Base-by-base conservation (phyloP, 2,888 invertebrate species). In the Lysandra coridon region DNA sequence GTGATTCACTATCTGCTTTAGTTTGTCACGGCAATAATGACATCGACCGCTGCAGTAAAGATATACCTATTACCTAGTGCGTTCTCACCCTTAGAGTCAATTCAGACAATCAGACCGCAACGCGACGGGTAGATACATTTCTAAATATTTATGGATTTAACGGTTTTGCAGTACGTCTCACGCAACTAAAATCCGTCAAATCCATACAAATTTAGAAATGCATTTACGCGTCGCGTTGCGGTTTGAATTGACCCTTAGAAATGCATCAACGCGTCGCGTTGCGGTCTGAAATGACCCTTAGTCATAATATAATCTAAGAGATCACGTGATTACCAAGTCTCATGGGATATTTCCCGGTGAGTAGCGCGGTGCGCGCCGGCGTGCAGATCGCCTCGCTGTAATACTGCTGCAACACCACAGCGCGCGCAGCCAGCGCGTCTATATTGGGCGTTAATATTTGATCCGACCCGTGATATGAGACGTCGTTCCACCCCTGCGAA, bases 391-490 rank as follows among this genome's bases (percentile, higher is more conserved):
- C 97, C 83, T 97, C 96, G 0, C 97, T 97, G 88, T 99, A 99
- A 86, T 98, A 97, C 85, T 97, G 97, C 88, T 98, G 97, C 49
- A 99, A 92, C 80, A 98, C 97, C 33, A 98, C 96, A 3, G 98
- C 98, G 86, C 97, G 96, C 87, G 97, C 97, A 0, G 97, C 98
- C 82, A 99, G 87, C 0, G 97, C 96, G 89, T 99, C 98, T 80
- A 99, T 97, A 88, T 99, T 98, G 0, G 98, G 98, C 0, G 98
- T 99, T 74, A 97, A 95, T 84, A 98, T 98, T 92, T 98, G 97
- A 83, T 97, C 95, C 0, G 97, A 97, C 0, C 98, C 98, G 85
- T 98, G 98, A 87, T 98, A 98, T 79, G 98, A 97, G 5, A 98
- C 97, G 89, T 98, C 98, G 87, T 98, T 97, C 97, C 98, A 98